Base-by-base conservation (phyloP, 2,797 vertebrate genomes). In the Podarcis siculus region DNA sequence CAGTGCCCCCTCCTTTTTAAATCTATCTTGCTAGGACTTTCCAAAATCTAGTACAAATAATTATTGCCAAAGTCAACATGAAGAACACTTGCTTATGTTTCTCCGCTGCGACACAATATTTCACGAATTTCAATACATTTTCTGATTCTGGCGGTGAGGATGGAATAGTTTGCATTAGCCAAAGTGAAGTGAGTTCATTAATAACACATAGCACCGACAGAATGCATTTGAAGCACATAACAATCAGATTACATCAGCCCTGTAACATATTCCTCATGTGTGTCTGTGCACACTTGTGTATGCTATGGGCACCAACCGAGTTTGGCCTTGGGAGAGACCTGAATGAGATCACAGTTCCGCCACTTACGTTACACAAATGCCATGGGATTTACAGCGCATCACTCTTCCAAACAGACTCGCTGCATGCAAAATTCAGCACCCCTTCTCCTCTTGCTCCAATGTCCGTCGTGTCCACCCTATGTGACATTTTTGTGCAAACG, bases 381-480 rank as follows among this genome's bases (percentile, higher is more conserved):
- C 55, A 82, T 86, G 79, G 79, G 92, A 91, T 88, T 94, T 93
- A 92, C 91, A 92, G 88, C 87, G 91, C 91, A 94, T 93, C 93
- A 93, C 83, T 71, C 85, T 94, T 94, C 87, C 92, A 93, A 88
- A 81, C 87, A 92, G 91, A 93, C 85, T 87, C 81, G 49, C 8
- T 83, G 58, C 69, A 72, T 66, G 9, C 25, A 49, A 12, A n/a
- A 55, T 67, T 67, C 23, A 87, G 61, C 32, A 32, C n/a, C 2
- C 0, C 27, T 23, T 5, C 67, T 80, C 23, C 8, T 8, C 4
- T 8, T n/a, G 32, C 49, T 17, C 42, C 55, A 76, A 37, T 0
- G 6, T 67, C 39, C 84, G 30, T 83, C 83, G 83, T 72, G 82
- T 25, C 72, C 27, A 77, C 32, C 77, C 88, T 37, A 82, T 32